These are phyloP conservation scores for Mandrillus leucophaeus DNA, from an alignment of 2,113 vertebrate genomes.

Conservation along the genomic window DNA sequence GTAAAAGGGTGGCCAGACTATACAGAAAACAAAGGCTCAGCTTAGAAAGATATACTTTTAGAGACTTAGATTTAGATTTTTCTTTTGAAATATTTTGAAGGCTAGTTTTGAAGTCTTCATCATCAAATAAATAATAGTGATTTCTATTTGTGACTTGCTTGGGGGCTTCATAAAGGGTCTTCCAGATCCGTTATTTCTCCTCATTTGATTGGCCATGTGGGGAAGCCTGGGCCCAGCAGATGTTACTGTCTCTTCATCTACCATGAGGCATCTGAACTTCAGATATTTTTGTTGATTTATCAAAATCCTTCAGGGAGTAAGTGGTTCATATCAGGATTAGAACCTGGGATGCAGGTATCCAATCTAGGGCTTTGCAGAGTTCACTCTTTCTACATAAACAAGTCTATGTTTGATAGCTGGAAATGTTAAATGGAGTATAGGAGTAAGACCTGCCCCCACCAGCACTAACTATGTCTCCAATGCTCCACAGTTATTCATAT, in stretches of 20 bases:
- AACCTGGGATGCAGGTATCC: not conserved
- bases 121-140: not conserved
- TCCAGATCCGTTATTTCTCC: not conserved
- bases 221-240: rapidly evolving
- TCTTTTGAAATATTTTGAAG: not conserved
- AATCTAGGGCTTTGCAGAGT: not conserved
- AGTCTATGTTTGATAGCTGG: not conserved
- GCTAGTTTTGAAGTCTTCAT: not conserved
- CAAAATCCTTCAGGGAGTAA: not conserved
- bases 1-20: not conserved
- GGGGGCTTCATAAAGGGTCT: not conserved
- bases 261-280: not conserved
- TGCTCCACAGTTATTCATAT: not conserved
- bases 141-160: not conserved
- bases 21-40: not conserved
- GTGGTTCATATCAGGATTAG: not conserved
- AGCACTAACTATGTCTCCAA: not conserved
- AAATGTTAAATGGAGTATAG: not conserved
- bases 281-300: not conserved
- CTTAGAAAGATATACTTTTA: not conserved
- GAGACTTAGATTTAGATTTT: not conserved
- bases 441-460: not conserved
- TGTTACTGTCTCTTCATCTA: not conserved
- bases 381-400: not conserved
- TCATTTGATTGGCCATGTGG: not conserved